phyloP scores from a whole-genome alignment of 92 coral and sea anemone genomes.

The Zoanthus solanderi region DNA sequence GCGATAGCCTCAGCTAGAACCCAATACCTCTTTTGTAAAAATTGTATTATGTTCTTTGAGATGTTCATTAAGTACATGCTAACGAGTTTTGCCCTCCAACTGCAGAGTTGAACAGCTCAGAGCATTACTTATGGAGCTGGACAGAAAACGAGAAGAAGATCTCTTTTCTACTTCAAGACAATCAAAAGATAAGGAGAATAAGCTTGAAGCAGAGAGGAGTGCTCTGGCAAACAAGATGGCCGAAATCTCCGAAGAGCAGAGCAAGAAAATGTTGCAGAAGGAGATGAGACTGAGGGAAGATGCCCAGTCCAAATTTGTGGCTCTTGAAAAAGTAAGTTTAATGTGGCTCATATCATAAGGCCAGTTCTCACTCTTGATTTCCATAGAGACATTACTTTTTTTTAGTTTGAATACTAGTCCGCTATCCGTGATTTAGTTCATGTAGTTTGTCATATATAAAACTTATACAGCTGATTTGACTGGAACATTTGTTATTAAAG shows the following conservation, averaged over 20 bases:
- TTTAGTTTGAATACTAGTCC: too few species aligned
- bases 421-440: too few species aligned
- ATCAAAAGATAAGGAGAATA: constrained; percentile 83
- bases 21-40: too few species aligned
- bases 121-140: constrained; percentile 77
- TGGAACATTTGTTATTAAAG: too few species aligned
- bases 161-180: constrained; percentile 71
- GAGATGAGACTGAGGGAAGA: constrained; percentile 95
- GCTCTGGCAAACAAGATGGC: constrained; percentile 86
- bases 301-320: constrained; percentile 87
- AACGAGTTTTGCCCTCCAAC: too few species aligned
- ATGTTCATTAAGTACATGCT: too few species aligned
- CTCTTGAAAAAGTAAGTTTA: constrained; percentile 82
- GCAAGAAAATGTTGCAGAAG: constrained; percentile 88
- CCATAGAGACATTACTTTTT: too few species aligned
- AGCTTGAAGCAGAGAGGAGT: constrained; percentile 82
- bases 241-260: constrained; percentile 90
- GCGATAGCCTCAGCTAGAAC: too few species aligned
- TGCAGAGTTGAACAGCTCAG: constrained; percentile 87
- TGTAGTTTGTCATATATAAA: too few species aligned
- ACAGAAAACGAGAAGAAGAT: constrained; percentile 87
- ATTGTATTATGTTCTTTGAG: too few species aligned
- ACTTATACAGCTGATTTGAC: too few species aligned
- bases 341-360: not conserved
- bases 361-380: too few species aligned